Evolutionary conservation across 2,797 vertebrate genomes (phyloP).

Genomic region (Lagocephalus sceleratus): DNA sequence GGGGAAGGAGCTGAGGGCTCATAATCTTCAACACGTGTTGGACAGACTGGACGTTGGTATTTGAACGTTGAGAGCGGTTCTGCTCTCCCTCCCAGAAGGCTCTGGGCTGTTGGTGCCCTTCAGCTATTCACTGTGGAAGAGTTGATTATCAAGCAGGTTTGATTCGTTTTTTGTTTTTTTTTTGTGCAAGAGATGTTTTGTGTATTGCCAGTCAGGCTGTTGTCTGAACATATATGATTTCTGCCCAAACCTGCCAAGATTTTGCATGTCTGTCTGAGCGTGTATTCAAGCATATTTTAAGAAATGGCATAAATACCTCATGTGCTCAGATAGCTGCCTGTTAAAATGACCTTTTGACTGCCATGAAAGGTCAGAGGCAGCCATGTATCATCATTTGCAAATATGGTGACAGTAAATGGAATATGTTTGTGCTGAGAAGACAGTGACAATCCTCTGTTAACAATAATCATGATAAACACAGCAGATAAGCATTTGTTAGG

Average conservation of each 20-base stretch:
- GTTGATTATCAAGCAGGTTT: conserved; percentile 48
- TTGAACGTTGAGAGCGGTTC: conserved; percentile 42
- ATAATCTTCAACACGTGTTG: conserved; percentile 52
- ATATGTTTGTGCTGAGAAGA: no score
- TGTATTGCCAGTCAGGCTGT: conserved; percentile 24
- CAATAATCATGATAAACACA: not conserved
- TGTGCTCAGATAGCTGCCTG: no score
- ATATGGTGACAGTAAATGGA: no score
- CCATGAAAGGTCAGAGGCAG: no score
- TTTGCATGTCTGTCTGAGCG: no score
- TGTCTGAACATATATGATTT: not conserved
- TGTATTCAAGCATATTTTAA: no score
- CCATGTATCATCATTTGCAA: no score
- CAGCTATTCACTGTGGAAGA: conserved; percentile 44
- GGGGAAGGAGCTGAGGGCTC: conserved; percentile 42
- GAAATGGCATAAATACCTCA: no score
- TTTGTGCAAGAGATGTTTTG: conserved; percentile 20
- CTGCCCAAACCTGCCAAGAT: not conserved
- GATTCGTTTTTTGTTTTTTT: conserved; percentile 23
- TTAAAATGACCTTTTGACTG: no score
- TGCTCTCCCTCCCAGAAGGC: conserved; percentile 19
- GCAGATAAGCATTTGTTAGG: not conserved
- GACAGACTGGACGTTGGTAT: conserved; percentile 35
- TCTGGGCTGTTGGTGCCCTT: conserved; percentile 47
- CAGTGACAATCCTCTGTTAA: no score